Evolutionary conservation across 2,797 vertebrate species (phyloP), one percentile per base, ranked within the genome.

Genomic region (Gambusia yucatana): DNA sequence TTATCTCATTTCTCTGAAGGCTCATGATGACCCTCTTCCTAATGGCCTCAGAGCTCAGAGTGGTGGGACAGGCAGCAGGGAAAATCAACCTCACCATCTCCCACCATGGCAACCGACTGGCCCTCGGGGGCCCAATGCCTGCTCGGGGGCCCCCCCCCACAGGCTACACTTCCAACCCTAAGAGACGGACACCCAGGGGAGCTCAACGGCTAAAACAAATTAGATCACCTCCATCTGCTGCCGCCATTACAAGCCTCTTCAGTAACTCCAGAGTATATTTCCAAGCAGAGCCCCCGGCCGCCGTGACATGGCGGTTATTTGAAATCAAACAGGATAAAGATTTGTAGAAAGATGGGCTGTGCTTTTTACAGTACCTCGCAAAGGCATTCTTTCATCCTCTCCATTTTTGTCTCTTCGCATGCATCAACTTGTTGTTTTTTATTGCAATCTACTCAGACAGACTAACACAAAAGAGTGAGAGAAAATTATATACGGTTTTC

Each of bases 161-260:
- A 55, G 72, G 72, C 81, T 83, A 28, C 59, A 63, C 78, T 73
- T 73, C 75, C 17, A 67, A 72, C 78, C 90, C 73, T 77, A 3
- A 6, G 88, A 89, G 89, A 80, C 50, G 14, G n/a, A 39, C 46
- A 43, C 86, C 78, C 50, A 69, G 46, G 78, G 82, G 79, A 87
- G 61, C 80, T 72, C 2, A 25, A 79, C 67, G 77, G 81, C 90
- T 85, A 93, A 22, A 92, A 92, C 91, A 91, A 90, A 88, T 93
- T 81, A 94, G 73, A 85, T 94, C 89, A 92, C 78, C 82, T 82
- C 75, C 73, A 75, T 77, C 30, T 25, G 25, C 71, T 82, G 75
- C 79, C 71, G 50, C 61, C 9, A 14, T 67, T 82, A 77, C 78
- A 65, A 77, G 83, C 36, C 72, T 67, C 61, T 72, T 25, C 74